phyloP scores from a whole-genome alignment of 1,140 invertebrate genomes.

The Ooceraea biroi region DNA sequence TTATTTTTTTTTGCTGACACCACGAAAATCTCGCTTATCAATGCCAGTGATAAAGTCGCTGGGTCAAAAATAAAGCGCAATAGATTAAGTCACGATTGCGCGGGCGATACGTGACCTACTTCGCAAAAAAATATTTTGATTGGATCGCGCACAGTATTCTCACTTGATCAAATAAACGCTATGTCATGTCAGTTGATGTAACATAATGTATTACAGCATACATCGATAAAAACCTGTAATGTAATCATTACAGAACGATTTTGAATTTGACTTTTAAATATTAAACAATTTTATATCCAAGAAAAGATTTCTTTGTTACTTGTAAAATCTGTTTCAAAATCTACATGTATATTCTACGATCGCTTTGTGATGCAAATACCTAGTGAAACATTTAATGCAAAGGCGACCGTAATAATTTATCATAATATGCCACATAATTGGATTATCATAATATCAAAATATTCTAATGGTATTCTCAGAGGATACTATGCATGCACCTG shows the following conservation, averaged over 20 bases:
- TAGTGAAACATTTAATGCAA: not conserved
- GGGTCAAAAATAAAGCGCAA: conserved; percentile 56
- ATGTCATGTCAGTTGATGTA: conserved; percentile 10
- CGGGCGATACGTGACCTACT: conserved; percentile 49
- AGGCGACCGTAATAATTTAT: conserved; percentile 16
- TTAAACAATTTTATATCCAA: not conserved
- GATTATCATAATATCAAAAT: not conserved
- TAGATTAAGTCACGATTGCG: conserved; percentile 45
- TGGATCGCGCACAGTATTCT: not conserved
- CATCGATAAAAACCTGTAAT: conserved; percentile 1
- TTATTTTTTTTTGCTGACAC: not conserved
- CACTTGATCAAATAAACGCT: conserved; percentile 37
- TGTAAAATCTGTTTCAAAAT: not conserved
- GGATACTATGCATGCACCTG: conserved; percentile 73
- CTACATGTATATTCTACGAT: not conserved
- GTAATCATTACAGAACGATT: not conserved
- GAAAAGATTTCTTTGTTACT: not conserved
- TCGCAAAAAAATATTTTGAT: conserved; percentile 58
- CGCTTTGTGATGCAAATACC: not conserved
- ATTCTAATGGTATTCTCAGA: conserved; percentile 40
- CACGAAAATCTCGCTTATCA: conserved; percentile 54
- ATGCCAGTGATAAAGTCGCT: conserved; percentile 40
- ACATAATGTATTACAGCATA: conserved; percentile 29
- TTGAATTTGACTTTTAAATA: conserved; percentile 11
- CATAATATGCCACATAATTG: not conserved